Percentiles rank a stretch among this genome's conserved stretches.
Conservation (phyloP, 2,888 invertebrate species). For the Meliscaeva auricollis region DNA sequence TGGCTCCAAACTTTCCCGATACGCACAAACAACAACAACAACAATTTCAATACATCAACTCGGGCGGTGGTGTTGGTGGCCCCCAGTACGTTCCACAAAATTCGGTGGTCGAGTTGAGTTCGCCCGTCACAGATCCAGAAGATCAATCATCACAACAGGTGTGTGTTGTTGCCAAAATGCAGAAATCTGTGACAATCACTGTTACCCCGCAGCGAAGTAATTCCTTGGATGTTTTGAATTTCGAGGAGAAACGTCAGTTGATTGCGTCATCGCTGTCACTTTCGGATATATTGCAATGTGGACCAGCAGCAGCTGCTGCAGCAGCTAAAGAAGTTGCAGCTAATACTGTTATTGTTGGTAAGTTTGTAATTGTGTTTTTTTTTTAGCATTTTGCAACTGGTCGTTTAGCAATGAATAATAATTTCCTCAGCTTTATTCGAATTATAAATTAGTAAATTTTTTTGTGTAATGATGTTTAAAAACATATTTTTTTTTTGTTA, state of each 20-base stretch:
- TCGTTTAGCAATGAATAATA: too few species aligned
- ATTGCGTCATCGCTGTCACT: conserved; percentile 94
- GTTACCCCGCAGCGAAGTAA: conserved; percentile 91
- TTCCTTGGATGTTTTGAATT: conserved; percentile 95
- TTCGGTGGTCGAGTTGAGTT: conserved; percentile 63
- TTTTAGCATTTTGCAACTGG: neutral
- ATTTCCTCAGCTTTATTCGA: too few species aligned
- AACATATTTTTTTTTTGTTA: too few species aligned
- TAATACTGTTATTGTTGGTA: conserved; percentile 82
- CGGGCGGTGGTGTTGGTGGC: conserved; percentile 32
- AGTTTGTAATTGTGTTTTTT: conserved; percentile 76
- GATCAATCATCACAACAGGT: conserved; percentile 81
- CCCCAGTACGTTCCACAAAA: conserved; percentile 62
- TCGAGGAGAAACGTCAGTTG: conserved; percentile 95
- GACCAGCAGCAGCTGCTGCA: conserved; percentile 86
- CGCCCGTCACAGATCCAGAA: conserved; percentile 62
- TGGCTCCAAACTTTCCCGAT: conserved; percentile 78
- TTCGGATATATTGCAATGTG: conserved; percentile 92
- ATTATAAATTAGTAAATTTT: too few species aligned
- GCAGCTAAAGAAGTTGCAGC: conserved; percentile 84
- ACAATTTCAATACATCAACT: conserved; percentile 68
- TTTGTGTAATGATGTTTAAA: too few species aligned
- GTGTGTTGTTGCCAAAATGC: conserved; percentile 84
- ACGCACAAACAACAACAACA: conserved; percentile 68
- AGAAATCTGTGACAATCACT: conserved; percentile 87